Conservation (phyloP, 2,888 invertebrate species). For the Synanthedon vespiformis region DNA sequence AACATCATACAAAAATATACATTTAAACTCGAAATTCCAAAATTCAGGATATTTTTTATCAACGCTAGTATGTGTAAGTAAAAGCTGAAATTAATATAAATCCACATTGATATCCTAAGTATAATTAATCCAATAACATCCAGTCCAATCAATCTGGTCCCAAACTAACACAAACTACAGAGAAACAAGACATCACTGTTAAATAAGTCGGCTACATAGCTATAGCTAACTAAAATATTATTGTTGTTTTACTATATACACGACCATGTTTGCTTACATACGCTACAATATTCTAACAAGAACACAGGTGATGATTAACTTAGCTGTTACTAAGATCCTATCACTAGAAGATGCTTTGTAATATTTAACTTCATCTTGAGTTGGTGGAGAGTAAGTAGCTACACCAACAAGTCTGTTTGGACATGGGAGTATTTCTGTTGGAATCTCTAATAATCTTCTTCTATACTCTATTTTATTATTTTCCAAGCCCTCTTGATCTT, state of each 20-base stretch:
- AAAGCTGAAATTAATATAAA: too few species aligned
- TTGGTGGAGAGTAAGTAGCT: slow-evolving; percentile 49
- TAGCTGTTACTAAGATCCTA: slow-evolving; percentile 11
- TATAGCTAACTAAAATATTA: not conserved
- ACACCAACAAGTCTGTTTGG: slow-evolving; percentile 46
- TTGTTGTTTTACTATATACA: not conserved
- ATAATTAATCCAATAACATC: not conserved
- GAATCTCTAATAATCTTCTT: slow-evolving; percentile 48
- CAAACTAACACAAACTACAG: not conserved
- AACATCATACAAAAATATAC: too few species aligned
- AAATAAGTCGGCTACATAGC: not conserved
- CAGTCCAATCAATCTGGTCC: not conserved
- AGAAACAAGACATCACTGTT: not conserved
- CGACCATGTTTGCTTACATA: not conserved
- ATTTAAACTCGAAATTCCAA: too few species aligned
- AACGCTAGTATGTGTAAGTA: too few species aligned
- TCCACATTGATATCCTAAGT: too few species aligned
- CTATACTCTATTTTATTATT: slow-evolving; percentile 43
- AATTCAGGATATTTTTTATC: too few species aligned
- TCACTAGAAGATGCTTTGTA: slow-evolving; percentile 43
- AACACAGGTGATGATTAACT: slow-evolving; percentile 17
- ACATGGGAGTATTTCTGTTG: slow-evolving; percentile 47
- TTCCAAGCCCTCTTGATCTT: slow-evolving; percentile 44
- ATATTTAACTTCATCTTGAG: slow-evolving; percentile 60
- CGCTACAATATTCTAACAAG: slow-evolving; percentile 30